Evolutionary conservation across 2,888 invertebrate species (phyloP), one percentile per base, ranked within the genome.

Genomic region (Pedicia rivosa): DNA sequence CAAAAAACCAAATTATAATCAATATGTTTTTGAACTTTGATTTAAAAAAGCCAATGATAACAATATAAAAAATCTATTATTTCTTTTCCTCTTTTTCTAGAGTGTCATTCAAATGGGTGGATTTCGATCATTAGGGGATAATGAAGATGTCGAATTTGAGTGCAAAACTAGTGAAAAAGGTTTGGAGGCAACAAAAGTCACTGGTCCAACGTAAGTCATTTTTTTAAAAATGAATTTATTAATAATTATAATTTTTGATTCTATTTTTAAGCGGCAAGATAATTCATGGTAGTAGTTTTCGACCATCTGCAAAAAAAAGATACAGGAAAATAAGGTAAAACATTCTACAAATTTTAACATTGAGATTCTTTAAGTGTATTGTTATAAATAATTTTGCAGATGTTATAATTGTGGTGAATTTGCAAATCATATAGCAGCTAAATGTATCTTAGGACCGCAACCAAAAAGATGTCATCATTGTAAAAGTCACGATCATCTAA

Each of bases 371-470:
- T 8, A 6, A 20, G 5, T 20, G 5, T 20, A 6, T 20, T 20
- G 5, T 10, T 10, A 5, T 24, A 24, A 24, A 5, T 24, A 7
- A 4, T 24, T 24, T 61, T 62, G 32, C 57, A 83, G 86, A 55
- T 91, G 90, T 64, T 91, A 88, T 62, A 91, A 91, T 59, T 91
- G 90, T 53, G 88, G 90, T 4, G 84, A 87, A 59, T 87, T 88
- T 55, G 82, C 86, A 34, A 88, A 88, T 61, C 91, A 91, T 63
- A 79, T 90, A 53, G 90, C 91, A 22, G 80, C 86, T 24, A 87
- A 87, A 57, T 91, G 91, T 61, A 73, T 75, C 44, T 67, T 81
- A 55, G 87, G 84, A 10, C 88, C 88, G 36, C 80, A 86, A 63
- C 88, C 88, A 49, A 90, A 90, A 65, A 70, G 83, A 51, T 91